These are phyloP conservation scores for Luperina testacea DNA, from an alignment of 2,888 invertebrate species.

Conservation along the genomic window DNA sequence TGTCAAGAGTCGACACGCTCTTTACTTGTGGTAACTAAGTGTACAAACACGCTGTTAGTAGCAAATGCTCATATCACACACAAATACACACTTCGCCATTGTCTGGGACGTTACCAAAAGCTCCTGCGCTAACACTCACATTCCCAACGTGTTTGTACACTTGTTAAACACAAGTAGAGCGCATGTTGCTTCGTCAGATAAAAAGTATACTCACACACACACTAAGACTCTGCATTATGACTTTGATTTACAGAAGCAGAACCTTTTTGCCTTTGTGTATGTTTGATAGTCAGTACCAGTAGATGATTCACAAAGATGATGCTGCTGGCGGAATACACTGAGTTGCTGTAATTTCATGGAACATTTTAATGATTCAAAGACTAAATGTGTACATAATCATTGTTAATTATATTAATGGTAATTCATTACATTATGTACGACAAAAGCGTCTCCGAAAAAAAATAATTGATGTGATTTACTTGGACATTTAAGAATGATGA, in stretches of 20 bases:
- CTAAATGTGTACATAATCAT: too few species aligned
- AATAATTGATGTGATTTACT: too few species aligned
- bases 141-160: neutral
- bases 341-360: neutral
- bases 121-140: neutral
- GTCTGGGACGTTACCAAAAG: neutral
- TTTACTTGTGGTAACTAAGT: neutral
- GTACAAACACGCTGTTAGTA: neutral
- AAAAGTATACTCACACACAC: too few species aligned
- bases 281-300: too few species aligned
- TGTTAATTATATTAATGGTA: too few species aligned
- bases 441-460: too few species aligned
- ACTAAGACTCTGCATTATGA: neutral
- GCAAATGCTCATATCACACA: neutral
- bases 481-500: too few species aligned
- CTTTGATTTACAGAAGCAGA: neutral
- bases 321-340: neutral
- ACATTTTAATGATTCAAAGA: neutral
- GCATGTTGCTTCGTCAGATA: neutral
- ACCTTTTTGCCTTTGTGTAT: neutral
- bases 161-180: neutral
- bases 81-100: neutral
- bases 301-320: neutral
- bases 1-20: neutral
- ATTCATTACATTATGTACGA: too few species aligned